Conservation (phyloP, 2,888 invertebrate species). For the Eupithecia subfuscata region DNA sequence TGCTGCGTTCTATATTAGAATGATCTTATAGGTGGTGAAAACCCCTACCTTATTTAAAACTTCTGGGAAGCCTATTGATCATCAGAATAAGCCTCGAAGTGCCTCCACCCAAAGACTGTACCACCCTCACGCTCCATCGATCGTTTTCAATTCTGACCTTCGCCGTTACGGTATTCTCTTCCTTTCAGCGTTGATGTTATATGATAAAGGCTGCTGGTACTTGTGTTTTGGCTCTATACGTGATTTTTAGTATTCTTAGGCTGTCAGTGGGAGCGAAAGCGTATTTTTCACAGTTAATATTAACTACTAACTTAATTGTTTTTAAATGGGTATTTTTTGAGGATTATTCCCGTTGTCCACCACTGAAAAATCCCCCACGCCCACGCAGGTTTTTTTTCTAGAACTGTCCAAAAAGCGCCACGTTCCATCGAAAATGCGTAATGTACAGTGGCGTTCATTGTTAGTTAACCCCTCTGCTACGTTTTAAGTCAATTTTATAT, state of each 20-base stretch:
- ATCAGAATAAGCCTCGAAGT: background rate
- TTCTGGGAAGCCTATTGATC: background rate
- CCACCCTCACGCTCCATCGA: constrained; percentile 13
- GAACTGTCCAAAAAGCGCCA: background rate
- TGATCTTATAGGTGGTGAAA: background rate
- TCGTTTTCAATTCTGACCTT: constrained; percentile 17
- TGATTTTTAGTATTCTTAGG: background rate
- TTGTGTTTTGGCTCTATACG: background rate
- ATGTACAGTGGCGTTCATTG: too few species aligned
- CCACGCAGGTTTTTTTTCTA: background rate
- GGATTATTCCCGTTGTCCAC: too few species aligned
- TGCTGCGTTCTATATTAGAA: background rate
- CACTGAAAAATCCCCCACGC: too few species aligned
- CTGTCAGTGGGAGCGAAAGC: background rate
- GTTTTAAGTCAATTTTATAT: too few species aligned
- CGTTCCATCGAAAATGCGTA: too few species aligned
- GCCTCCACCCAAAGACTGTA: background rate
- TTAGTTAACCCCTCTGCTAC: too few species aligned
- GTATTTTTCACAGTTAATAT: background rate
- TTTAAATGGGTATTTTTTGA: too few species aligned
- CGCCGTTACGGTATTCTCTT: constrained; percentile 3
- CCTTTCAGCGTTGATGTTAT: constrained; percentile 12
- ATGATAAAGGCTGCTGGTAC: background rate
- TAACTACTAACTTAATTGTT: too few species aligned
- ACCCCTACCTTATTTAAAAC: background rate